phyloP scores from a whole-genome alignment of 2,797 vertebrate species.

The Tympanoctomys barrerae region DNA sequence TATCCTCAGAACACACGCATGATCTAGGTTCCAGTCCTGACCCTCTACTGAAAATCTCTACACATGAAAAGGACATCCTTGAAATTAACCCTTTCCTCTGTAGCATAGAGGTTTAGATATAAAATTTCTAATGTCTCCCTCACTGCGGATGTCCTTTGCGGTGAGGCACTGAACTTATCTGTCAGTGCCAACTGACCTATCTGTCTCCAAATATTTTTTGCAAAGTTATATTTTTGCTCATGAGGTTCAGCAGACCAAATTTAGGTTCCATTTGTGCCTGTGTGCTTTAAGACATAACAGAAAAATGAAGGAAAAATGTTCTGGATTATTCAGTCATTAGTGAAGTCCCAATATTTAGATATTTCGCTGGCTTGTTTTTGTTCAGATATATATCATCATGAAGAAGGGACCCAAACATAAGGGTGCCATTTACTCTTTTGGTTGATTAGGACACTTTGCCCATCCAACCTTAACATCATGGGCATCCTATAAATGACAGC shows the following conservation, averaged over 20 bases:
- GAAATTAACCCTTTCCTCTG: not conserved
- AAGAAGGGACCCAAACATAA: not conserved
- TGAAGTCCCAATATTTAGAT: not conserved
- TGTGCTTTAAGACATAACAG: not conserved
- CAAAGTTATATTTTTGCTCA: slow-evolving; percentile 6
- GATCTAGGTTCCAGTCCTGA: not conserved
- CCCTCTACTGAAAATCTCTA: not conserved
- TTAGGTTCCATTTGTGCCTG: not conserved
- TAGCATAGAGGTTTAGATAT: not conserved
- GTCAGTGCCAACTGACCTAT: not conserved
- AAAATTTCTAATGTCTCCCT: not conserved
- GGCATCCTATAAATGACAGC: not conserved
- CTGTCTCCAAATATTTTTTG: not conserved
- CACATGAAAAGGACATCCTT: not conserved
- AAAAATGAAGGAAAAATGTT: not conserved
- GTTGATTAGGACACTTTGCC: slow-evolving; percentile 54
- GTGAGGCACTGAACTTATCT: not conserved
- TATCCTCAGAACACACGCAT: too few relatives aligned
- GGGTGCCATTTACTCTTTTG: not conserved
- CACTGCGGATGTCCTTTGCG: not conserved
- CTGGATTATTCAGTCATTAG: not conserved
- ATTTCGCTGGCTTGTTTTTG: not conserved
- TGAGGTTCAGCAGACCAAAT: not conserved
- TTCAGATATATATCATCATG: not conserved
- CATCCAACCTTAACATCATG: slow-evolving; percentile 19